phyloP scores from a whole-genome alignment of 1,140 invertebrate species.

The Reticulitermes speratus region DNA sequence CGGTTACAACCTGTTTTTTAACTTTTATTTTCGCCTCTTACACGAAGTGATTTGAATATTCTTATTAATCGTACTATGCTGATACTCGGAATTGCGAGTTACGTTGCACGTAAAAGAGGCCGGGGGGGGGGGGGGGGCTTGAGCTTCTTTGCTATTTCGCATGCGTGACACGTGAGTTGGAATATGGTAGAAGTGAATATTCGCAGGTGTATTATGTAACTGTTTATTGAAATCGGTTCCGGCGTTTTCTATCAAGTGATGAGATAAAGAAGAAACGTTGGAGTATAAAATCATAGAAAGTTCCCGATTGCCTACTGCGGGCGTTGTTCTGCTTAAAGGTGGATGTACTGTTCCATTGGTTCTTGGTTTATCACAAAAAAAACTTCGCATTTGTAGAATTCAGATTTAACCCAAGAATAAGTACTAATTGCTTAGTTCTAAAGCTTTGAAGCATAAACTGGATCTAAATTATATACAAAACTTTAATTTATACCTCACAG shows the following conservation, averaged over 20 bases:
- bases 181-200: neutral
- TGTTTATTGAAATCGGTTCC: neutral
- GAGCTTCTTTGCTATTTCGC: neutral
- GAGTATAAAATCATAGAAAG: neutral
- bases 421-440: too few relatives aligned
- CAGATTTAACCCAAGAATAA: too few relatives aligned
- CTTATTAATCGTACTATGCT: neutral
- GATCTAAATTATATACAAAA: too few relatives aligned
- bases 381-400: too few relatives aligned
- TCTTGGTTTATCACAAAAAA: too few relatives aligned
- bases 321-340: neutral
- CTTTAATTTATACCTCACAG: too few relatives aligned
- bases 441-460: too few relatives aligned
- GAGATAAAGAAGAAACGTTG: neutral
- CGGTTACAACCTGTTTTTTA: neutral
- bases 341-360: too few relatives aligned
- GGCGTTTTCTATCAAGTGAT: neutral
- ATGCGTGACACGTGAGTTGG: neutral
- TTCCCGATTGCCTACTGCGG: neutral
- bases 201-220: neutral
- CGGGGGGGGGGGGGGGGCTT: too few relatives aligned
- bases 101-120: too few relatives aligned
- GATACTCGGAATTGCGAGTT: neutral
- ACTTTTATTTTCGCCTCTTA: neutral
- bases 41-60: neutral